Percentiles rank a stretch among this genome's conserved stretches.
Conservation (phyloP, 2,113 vertebrate species). For the Protobothrops mucrosquamatus region DNA sequence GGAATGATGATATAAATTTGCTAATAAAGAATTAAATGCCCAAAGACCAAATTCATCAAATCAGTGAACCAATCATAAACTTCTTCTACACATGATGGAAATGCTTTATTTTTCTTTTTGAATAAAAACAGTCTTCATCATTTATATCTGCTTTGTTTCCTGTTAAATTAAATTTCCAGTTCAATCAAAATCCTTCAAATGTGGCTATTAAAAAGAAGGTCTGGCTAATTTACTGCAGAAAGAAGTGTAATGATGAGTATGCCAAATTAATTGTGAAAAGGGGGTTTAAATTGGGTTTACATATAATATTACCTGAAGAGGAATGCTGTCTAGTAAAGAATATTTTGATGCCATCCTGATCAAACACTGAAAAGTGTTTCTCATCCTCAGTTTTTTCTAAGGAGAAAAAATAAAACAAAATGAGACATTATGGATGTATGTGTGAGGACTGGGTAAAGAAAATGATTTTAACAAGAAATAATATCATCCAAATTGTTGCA, state of each 20-base stretch:
- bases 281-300: background rate
- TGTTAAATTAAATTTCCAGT: background rate
- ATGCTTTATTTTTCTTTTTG: background rate
- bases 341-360: conserved; percentile 33
- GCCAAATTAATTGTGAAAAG: background rate
- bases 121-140: background rate
- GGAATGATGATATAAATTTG: background rate
- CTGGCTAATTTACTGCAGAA: background rate
- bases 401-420: background rate
- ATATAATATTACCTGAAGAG: conserved; percentile 19
- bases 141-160: background rate
- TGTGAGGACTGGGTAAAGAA: background rate
- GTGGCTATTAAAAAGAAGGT: background rate
- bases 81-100: background rate
- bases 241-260: background rate
- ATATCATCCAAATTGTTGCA: background rate
- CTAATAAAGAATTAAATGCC: background rate
- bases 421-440: background rate
- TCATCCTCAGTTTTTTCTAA: conserved; percentile 17
- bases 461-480: background rate
- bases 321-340: conserved; percentile 20
- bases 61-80: background rate
- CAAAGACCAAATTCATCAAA: background rate
- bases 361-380: conserved; percentile 24
- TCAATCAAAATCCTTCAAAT: background rate